phyloP scores from a whole-genome alignment of 2,113 vertebrate genomes.

The Seriola aureovittata region DNA sequence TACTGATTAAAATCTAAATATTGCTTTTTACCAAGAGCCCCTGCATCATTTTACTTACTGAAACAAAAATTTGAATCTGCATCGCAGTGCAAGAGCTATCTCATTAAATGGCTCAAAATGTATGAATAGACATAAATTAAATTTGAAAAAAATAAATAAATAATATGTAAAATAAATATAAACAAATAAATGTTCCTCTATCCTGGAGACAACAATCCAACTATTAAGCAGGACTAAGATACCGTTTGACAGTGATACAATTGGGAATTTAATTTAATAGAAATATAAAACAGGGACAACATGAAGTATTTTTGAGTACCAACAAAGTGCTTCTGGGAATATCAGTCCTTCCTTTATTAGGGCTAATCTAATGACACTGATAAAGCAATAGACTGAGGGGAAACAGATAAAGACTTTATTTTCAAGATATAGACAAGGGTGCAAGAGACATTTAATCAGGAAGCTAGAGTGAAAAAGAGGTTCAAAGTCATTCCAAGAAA shows the following conservation, averaged over 20 bases:
- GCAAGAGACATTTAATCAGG: conserved; percentile 42
- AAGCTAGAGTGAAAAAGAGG: conserved; percentile 60
- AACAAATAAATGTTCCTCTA: background rate
- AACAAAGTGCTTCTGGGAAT: background rate
- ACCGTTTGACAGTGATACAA: background rate
- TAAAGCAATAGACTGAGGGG: conserved; percentile 32
- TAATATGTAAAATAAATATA: background rate
- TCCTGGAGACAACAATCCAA: background rate
- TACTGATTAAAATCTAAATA: background rate
- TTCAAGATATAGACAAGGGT: conserved; percentile 31
- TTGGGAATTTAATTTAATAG: conserved; percentile 9
- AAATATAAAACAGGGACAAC: background rate
- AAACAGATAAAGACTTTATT: conserved; percentile 40
- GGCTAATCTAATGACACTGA: conserved; percentile 25
- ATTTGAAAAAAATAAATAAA: background rate
- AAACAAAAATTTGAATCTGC: background rate
- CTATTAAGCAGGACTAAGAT: background rate
- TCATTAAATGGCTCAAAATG: background rate
- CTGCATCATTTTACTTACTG: background rate
- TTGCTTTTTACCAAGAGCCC: background rate
- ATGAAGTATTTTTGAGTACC: background rate
- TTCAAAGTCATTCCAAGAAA: conserved; percentile 70
- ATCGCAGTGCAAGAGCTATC: background rate
- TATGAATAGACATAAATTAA: background rate
- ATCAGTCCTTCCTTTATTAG: conserved; percentile 9